Base-by-base conservation (phyloP, 1,140 invertebrate genomes). In the Leptinotarsa undecemlineata region DNA sequence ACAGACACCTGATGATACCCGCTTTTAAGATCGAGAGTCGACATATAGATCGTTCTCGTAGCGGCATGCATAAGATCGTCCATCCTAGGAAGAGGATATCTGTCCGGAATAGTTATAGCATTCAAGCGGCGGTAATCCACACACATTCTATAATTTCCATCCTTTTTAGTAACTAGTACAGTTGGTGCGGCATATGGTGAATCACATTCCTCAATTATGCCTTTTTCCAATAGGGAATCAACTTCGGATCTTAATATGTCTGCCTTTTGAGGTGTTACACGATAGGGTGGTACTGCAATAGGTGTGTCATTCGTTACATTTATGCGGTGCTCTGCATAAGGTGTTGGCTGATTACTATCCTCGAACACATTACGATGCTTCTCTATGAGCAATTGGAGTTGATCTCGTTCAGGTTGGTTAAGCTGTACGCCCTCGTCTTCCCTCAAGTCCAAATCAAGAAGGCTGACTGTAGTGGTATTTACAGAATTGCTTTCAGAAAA, bases 31-130 rank as follows among this genome's bases (percentile, higher is more conserved):
- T 89, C 88, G 17, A 89, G 64, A 0, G 83, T 84, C 3, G 81
- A 85, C 77, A 76, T 87, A 86, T 0, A 79, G 80, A 3, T 82
- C 81, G 68, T 85, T 81, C 1, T 81, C 71, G 15, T 77, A 26
- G 2, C 87, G 79, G 15, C 85, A 84, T 64, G 81, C 76, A 33
- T 68, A 68, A 19, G 80, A 72, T 76, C 72, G 26, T 76, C 68
- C 19, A 90, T 87, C 8, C 83, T 78, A 2, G 88, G 89, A 5
- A 91, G 74, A 0, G 88, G 88, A 79, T 86, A 90, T 6, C 57
- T 64, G 42, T 85, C 84, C 17, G 77, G 73, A 4, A 77, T 75
- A 2, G 84, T 86, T 78, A 13, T 85, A 62, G 1, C 71, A 73
- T 86, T 87, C 6, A 86, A 62, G 17, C 69, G 23, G 1, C 26